Base-by-base conservation (phyloP, 2,113 vertebrate species). In the pig (Sus scrofa) region DNA sequence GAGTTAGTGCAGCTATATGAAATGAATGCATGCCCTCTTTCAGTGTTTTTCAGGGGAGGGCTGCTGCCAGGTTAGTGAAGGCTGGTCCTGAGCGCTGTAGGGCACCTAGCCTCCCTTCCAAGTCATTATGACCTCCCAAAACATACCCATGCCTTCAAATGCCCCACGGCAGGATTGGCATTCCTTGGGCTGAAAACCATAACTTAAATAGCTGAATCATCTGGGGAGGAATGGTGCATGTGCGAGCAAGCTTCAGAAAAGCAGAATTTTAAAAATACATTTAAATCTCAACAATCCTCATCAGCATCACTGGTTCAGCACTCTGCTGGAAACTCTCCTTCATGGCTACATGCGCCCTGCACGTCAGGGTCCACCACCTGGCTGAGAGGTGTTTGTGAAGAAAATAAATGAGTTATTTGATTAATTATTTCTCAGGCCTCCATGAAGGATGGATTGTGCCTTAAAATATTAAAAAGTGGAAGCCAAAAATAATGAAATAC, bases 381-480 rank as follows among this genome's bases (percentile, higher is more conserved):
- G 27, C 27, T 50, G 37, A n/a, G 52, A 87, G 73, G 26, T 70
- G 52, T 63, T 50, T 73, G 39, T 89, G 44, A 89, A 86, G 63
- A 34, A 93, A 95, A 39, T 37, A 86, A 39, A 81, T 39, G 22
- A 65, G 92, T 15, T 90, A 26, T 96, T 71, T 67, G 18, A 90
- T 65, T 52, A 87, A 92, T 91, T 90, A 85, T 95, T 89, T 96
- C 70, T 96, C 77, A 92, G 82, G 24, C 26, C 24, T 88, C 79
- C 81, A 50, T 78, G 78, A 91, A 93, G 70, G 63, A 52, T 74
- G 86, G 86, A 86, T 56, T 70, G 75, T 84, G 84, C 52, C 58
- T 95, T 97, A 54, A 83, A 89, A 92, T 96, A 91, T 71, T 94
- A 65, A 97, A 92, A 95, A 89, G 22, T 44, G 1, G 74, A 83